Percentiles rank a stretch among this genome's conserved stretches.
Conservation (phyloP, 2,888 invertebrate species). For the Polydesmus complanatus region DNA sequence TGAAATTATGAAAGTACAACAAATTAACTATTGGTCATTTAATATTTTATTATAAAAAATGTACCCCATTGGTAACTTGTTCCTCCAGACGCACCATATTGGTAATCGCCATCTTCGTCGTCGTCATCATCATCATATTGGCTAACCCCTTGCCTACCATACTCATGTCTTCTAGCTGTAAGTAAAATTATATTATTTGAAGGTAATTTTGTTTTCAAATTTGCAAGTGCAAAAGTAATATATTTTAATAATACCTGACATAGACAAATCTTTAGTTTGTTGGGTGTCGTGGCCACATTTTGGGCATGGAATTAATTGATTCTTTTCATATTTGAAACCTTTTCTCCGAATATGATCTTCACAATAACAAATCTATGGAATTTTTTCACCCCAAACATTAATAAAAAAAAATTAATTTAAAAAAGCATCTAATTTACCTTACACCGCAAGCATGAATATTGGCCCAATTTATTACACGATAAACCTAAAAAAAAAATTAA, state of each 20-base stretch:
- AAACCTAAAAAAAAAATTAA: conserved; percentile 46
- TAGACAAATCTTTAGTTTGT: conserved; percentile 83
- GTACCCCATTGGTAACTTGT: background rate
- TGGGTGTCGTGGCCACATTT: conserved; percentile 88
- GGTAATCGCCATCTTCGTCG: conserved; percentile 38
- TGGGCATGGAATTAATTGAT: conserved; percentile 75
- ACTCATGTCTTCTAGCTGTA: conserved; percentile 69
- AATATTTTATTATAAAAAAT: background rate
- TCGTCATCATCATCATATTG: conserved; percentile 48
- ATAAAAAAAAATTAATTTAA: background rate
- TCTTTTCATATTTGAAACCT: conserved; percentile 74
- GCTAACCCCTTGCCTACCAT: conserved; percentile 65
- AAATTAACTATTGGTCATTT: background rate
- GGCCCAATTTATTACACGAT: conserved; percentile 85
- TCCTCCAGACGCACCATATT: conserved; percentile 23
- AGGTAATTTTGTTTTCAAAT: background rate
- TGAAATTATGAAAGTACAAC: background rate
- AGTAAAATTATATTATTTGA: conserved; percentile 6
- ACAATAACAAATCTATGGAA: conserved; percentile 68
- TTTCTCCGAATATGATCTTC: conserved; percentile 89
- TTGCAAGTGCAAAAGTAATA: background rate
- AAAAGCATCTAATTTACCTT: conserved; percentile 39
- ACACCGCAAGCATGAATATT: conserved; percentile 88
- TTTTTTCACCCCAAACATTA: conserved; percentile 1
- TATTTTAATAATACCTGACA: conserved; percentile 51